Percentiles rank a stretch among this genome's conserved stretches.
These are phyloP conservation scores for Apotomis turbidana DNA, from an alignment of 2,888 invertebrate genomes.

Conservation along the genomic window DNA sequence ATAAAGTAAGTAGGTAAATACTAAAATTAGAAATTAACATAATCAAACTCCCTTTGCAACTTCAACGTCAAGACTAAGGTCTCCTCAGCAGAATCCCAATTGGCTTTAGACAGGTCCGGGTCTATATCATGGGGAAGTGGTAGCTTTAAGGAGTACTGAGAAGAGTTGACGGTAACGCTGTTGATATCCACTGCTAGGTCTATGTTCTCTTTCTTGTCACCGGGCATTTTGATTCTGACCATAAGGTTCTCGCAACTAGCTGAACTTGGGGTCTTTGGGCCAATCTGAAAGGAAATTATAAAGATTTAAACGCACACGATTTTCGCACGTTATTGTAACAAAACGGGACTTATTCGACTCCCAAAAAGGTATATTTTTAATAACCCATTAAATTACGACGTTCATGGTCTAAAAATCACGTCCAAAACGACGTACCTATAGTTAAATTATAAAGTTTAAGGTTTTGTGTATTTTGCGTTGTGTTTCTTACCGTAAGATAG, in stretches of 20 bases:
- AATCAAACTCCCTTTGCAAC: slow-evolving; percentile 92
- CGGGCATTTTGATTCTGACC: slow-evolving; percentile 89
- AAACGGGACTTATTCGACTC: too few species aligned
- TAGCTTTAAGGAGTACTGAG: slow-evolving; percentile 87
- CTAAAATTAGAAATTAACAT: slow-evolving; percentile 89
- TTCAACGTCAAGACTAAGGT: slow-evolving; percentile 88
- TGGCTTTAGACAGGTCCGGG: slow-evolving; percentile 91
- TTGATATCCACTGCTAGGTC: slow-evolving; percentile 87
- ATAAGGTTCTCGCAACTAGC: slow-evolving; percentile 95
- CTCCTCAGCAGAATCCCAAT: slow-evolving; percentile 88
- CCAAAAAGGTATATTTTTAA: too few species aligned
- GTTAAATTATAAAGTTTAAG: too few species aligned
- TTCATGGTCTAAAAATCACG: too few species aligned
- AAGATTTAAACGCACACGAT: too few species aligned
- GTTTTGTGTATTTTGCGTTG: too few species aligned
- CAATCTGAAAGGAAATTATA: slow-evolving; percentile 84
- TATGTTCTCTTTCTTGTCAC: slow-evolving; percentile 89
- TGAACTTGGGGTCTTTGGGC: slow-evolving; percentile 89
- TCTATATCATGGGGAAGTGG: slow-evolving; percentile 92
- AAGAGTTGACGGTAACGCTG: slow-evolving; percentile 86
- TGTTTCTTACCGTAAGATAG: too few species aligned
- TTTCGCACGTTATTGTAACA: too few species aligned
- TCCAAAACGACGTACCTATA: too few species aligned
- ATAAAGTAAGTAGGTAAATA: too few species aligned
- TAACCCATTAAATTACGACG: too few species aligned